Conservation (phyloP, 2,888 invertebrate species). For the Acholoe squamosa region DNA sequence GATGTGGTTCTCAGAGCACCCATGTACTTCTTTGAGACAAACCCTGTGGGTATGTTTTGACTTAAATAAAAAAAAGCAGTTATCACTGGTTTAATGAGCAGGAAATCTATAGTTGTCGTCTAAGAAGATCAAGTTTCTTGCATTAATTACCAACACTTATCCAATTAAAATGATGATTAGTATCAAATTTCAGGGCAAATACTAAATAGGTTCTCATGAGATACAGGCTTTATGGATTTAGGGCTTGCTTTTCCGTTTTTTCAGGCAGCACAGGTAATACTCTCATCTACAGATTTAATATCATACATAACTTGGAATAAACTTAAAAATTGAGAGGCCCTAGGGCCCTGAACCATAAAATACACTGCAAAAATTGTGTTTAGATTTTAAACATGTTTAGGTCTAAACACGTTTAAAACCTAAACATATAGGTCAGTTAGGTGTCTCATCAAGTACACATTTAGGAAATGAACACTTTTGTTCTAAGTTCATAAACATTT, state of each 20-base stretch:
- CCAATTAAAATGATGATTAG: background rate
- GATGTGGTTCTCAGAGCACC: slow-evolving; percentile 80
- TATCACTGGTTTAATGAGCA: background rate
- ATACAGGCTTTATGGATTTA: slow-evolving; percentile 60
- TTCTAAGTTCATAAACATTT: too few relatives aligned
- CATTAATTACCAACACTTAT: background rate
- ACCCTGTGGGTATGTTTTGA: slow-evolving; percentile 9
- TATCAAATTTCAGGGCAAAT: slow-evolving; percentile 44
- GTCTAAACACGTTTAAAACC: too few relatives aligned
- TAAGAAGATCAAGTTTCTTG: background rate
- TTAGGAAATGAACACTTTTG: too few relatives aligned
- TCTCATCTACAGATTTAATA: too few relatives aligned
- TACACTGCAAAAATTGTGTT: too few relatives aligned
- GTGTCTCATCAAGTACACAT: too few relatives aligned
- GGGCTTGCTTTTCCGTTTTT: background rate
- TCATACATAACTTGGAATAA: too few relatives aligned
- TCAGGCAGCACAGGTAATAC: background rate
- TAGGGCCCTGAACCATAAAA: too few relatives aligned
- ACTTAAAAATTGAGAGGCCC: too few relatives aligned
- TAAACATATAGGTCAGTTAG: too few relatives aligned
- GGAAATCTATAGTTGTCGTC: background rate
- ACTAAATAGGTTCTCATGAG: slow-evolving; percentile 44
- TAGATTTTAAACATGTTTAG: too few relatives aligned
- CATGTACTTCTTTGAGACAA: slow-evolving; percentile 11
- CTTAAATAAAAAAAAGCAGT: background rate